These are phyloP conservation scores for Drosophila mercatorum DNA, from an alignment of 2,888 invertebrate genomes.

Conservation along the genomic window DNA sequence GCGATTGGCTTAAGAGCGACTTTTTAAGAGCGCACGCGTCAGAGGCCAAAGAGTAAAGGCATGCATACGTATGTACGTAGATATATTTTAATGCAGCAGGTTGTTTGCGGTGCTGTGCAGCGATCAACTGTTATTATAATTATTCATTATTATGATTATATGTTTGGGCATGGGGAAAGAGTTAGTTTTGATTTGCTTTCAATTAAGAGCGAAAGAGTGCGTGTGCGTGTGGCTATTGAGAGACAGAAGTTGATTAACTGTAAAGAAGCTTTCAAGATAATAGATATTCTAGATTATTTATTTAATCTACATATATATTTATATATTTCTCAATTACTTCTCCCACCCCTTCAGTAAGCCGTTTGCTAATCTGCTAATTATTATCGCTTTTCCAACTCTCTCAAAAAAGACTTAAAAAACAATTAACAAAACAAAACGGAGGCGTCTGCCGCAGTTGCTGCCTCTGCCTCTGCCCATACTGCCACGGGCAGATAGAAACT, in stretches of 20 bases:
- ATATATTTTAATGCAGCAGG: conserved; percentile 43
- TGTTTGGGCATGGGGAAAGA: conserved; percentile 16
- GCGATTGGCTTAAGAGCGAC: conserved; percentile 34
- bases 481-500: conserved; percentile 63
- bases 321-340: background rate
- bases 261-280: background rate
- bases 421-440: conserved; percentile 66
- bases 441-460: conserved; percentile 21
- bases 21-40: conserved; percentile 29
- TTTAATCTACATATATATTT: background rate
- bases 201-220: conserved; percentile 23
- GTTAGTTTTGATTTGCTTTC: conserved; percentile 29
- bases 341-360: background rate
- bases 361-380: conserved; percentile 28
- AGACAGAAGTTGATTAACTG: conserved; percentile 7
- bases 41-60: conserved; percentile 33
- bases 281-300: too few species aligned
- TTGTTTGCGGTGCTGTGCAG: conserved; percentile 40
- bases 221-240: background rate
- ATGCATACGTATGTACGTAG: too few species aligned
- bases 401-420: conserved; percentile 31
- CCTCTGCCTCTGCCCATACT: conserved; percentile 8
- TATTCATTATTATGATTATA: conserved; percentile 32
- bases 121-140: conserved; percentile 40
- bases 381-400: conserved; percentile 24